Percentiles rank a stretch among this genome's conserved stretches.
These are phyloP conservation scores for Hirtodrosophila histrioides DNA, from an alignment of 2,888 invertebrate species.

Conservation along the genomic window DNA sequence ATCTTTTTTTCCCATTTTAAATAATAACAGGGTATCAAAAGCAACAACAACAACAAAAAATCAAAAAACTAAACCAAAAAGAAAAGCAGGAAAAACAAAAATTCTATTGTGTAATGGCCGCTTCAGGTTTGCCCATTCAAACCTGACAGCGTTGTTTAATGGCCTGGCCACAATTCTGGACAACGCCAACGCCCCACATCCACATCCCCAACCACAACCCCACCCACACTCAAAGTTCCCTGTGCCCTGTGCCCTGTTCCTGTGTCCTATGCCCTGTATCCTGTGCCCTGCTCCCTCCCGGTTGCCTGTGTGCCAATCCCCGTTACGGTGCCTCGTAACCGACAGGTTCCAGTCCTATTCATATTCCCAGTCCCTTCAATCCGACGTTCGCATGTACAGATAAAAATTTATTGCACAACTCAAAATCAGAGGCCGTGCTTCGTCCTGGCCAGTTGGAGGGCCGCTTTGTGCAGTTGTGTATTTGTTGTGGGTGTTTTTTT, in stretches of 20 bases:
- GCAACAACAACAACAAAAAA: slow-evolving; percentile 23
- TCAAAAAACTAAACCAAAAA: slow-evolving; percentile 13
- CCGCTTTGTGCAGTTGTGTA: slow-evolving; percentile 25
- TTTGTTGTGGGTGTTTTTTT: slow-evolving; percentile 13
- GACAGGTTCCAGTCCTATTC: slow-evolving; percentile 18
- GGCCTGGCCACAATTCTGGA: slow-evolving; percentile 64
- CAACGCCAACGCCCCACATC: slow-evolving; percentile 37
- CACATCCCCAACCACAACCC: too few relatives aligned
- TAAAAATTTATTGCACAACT: slow-evolving; percentile 79
- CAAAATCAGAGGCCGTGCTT: slow-evolving; percentile 64
- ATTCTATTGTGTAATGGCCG: slow-evolving; percentile 77
- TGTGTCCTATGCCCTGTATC: too few relatives aligned
- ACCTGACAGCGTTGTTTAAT: slow-evolving; percentile 78
- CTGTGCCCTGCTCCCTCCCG: background rate
- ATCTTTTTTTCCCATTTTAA: background rate
- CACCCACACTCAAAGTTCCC: background rate
- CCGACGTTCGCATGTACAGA: slow-evolving; percentile 74
- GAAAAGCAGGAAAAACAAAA: slow-evolving; percentile 13
- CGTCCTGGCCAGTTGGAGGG: slow-evolving; percentile 22
- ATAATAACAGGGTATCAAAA: slow-evolving; percentile 14
- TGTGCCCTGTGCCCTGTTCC: background rate
- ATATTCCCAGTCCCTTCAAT: slow-evolving; percentile 22
- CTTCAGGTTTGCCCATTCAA: slow-evolving; percentile 74
- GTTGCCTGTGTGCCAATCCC: slow-evolving; percentile 18
- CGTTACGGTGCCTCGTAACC: slow-evolving; percentile 8